Percentiles rank a stretch among this genome's conserved stretches.
Evolutionary conservation across 1,140 invertebrate genomes (phyloP).

Genomic region (Acromyrmex charruanus): DNA sequence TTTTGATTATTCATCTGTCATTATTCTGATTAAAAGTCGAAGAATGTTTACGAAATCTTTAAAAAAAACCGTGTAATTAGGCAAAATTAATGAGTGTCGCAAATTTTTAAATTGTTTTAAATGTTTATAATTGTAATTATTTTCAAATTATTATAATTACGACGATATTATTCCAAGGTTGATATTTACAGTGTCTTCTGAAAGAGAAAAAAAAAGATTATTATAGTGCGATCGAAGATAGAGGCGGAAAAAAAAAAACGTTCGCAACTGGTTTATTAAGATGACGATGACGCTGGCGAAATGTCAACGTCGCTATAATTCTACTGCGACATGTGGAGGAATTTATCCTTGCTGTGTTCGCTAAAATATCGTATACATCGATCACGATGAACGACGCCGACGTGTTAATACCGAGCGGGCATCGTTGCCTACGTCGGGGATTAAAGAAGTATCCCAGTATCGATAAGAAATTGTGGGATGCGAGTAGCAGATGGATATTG

Average conservation of each 20-base stretch:
- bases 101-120: background rate
- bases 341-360: conserved; percentile 18
- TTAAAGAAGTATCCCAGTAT: conserved; percentile 84
- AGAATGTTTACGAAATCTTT: background rate
- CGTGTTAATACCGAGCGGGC: conserved; percentile 73
- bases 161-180: background rate
- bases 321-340: background rate
- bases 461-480: conserved; percentile 86
- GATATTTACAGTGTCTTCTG: background rate
- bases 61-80: background rate
- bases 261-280: conserved; percentile 36
- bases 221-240: background rate
- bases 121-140: background rate
- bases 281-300: conserved; percentile 43
- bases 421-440: conserved; percentile 83
- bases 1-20: background rate
- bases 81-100: background rate
- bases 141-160: background rate
- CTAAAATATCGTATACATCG: conserved; percentile 5
- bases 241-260: background rate
- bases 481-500: conserved; percentile 87
- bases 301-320: conserved; percentile 30
- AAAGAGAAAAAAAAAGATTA: background rate
- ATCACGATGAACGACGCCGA: conserved; percentile 77
- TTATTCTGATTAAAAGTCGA: background rate